Evolutionary conservation across 2,888 invertebrate genomes (phyloP).

Genomic region (Onchidella celtica): DNA sequence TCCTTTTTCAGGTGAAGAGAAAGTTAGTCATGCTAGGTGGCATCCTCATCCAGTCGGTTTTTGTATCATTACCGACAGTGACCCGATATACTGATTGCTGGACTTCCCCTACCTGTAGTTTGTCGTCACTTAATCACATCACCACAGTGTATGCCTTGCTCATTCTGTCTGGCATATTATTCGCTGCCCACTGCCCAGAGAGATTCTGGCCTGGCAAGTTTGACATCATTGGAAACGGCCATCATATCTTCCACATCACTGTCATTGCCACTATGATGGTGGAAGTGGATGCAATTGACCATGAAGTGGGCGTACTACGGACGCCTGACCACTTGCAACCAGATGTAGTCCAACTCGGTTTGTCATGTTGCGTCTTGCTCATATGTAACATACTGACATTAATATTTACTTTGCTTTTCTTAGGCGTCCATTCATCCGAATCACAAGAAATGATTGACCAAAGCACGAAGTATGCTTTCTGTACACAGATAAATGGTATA

Average conservation of each 20-base stretch:
- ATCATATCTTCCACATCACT: conserved; percentile 67
- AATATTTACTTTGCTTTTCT: not conserved
- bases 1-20: conserved; percentile 52
- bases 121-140: conserved; percentile 61
- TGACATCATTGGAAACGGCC: conserved; percentile 71
- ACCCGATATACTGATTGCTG: conserved; percentile 57
- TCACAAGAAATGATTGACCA: not conserved
- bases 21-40: conserved; percentile 61
- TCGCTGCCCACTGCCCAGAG: conserved; percentile 67
- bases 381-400: not conserved
- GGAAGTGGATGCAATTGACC: conserved; percentile 49
- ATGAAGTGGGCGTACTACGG: conserved; percentile 41
- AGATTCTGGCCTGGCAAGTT: conserved; percentile 62
- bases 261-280: conserved; percentile 49
- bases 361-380: not conserved
- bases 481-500: no score
- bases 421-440: not conserved
- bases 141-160: conserved; percentile 53
- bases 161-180: conserved; percentile 53
- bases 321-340: conserved; percentile 15
- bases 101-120: conserved; percentile 47
- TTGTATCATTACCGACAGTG: conserved; percentile 55
- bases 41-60: conserved; percentile 51
- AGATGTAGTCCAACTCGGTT: not conserved
- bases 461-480: no score